Base-by-base conservation (phyloP, 1,140 invertebrate species). In the Phymastichus coffea region DNA sequence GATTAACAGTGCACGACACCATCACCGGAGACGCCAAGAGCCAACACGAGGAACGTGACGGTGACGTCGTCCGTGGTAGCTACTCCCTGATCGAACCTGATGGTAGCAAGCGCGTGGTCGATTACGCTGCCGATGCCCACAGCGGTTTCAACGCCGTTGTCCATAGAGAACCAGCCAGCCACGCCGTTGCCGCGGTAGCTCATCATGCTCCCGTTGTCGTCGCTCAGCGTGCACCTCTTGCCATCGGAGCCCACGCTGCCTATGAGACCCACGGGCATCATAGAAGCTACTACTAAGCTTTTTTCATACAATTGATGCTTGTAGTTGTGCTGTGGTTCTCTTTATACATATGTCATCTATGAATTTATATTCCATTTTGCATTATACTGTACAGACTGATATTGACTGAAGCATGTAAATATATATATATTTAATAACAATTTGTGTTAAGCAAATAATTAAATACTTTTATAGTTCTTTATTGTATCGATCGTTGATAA, bases 111-210 rank as follows among this genome's bases (percentile, higher is more conserved):
- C 79, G 83, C 57, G 82, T 75, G 57, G 84, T 84, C 47, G 80
- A 80, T 56, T 85, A 85, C 73, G 77, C 78, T 51, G 83, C 83
- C 38, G 81, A 83, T 28, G 26, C 66, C 3, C 71, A 83, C 60
- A 84, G 83, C 63, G 83, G 81, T 64, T 84, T 84, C 73, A 84
- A 84, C 68, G 83, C 82, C 28, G 78, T 84, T 17, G 83, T 84
- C 6, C 81, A 81, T 66, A 83, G 83, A 63, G 81, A 83, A 67
- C 75, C 81, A 25, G 79, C 80, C 4, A 70, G 76, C 14, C 67
- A 73, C 6, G 73, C 75, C 19, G 67, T 66, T 66, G 54, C 67
- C 25, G 66, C 67, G 54, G 63, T 56, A 9, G 63, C 61, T n/a
- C 46, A 66, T n/a, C 63, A 65, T 15, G 71, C 74, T 17, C 30